These are phyloP conservation scores for Semnornis frantzii DNA, from an alignment of 2,113 vertebrate species.

Conservation along the genomic window DNA sequence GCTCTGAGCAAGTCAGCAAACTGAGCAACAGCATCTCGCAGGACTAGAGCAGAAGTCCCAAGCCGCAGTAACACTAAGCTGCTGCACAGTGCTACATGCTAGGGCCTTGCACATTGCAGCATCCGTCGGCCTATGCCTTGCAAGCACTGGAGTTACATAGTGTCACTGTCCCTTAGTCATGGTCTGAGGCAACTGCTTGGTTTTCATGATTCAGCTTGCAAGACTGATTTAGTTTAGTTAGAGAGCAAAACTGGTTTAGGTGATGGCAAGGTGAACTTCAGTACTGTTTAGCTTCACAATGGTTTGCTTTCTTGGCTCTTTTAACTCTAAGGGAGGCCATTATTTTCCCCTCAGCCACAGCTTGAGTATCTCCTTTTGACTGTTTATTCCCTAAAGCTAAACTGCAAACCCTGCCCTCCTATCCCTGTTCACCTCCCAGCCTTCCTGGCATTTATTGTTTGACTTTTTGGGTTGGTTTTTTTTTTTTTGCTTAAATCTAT, in stretches of 20 bases:
- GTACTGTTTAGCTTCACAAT: background rate
- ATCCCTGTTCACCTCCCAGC: background rate
- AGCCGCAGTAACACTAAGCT: fast-evolving
- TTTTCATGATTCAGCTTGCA: background rate
- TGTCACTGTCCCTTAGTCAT: background rate
- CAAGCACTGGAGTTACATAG: too few relatives aligned
- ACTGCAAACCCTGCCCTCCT: background rate
- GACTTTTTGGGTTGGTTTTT: background rate
- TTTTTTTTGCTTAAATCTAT: background rate
- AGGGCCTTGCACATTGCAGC: fast-evolving
- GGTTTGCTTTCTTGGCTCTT: background rate
- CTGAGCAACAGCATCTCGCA: background rate
- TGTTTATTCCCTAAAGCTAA: background rate
- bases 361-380: background rate
- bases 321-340: background rate
- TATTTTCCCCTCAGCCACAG: background rate
- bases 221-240: too few relatives aligned
- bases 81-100: fast-evolving
- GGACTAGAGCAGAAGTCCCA: background rate
- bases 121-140: fast-evolving
- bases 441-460: background rate
- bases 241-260: background rate
- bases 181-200: background rate
- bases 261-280: background rate
- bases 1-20: background rate